A percentile compares a stretch with the other conserved stretches of the same genome.
Evolutionary conservation across 1,140 invertebrate genomes (phyloP).

Genomic region (Euura lappo): DNA sequence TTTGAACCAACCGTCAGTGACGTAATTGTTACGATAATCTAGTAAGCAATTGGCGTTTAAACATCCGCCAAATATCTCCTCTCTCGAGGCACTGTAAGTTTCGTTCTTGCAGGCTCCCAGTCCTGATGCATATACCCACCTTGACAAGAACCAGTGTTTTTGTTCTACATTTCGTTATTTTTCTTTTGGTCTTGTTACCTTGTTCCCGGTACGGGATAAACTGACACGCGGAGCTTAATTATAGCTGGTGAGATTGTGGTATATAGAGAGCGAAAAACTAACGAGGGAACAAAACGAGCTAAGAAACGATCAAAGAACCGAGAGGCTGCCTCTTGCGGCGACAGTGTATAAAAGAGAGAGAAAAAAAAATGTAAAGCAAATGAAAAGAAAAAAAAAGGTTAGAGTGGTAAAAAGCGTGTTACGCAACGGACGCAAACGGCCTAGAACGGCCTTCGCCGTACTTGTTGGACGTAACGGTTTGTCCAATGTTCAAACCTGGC

Average conservation of each 20-base stretch:
- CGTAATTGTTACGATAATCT: conserved; percentile 3
- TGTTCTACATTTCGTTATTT: not conserved
- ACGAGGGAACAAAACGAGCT: not conserved
- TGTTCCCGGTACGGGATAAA: not conserved
- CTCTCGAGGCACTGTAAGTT: not conserved
- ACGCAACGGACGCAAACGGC: conserved; percentile 32
- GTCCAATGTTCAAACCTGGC: conserved; percentile 34
- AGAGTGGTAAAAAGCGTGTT: conserved; percentile 35
- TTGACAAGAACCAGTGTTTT: not conserved
- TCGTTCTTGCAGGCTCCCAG: too few relatives aligned
- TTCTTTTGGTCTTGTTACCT: not conserved
- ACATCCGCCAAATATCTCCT: conserved; percentile 6
- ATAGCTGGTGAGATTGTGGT: not conserved
- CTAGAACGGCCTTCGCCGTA: conserved; percentile 45
- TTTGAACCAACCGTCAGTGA: not conserved
- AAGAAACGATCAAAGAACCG: not conserved
- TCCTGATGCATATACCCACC: not conserved
- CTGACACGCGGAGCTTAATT: not conserved
- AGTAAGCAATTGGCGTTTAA: conserved; percentile 7
- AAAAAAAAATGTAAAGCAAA: not conserved
- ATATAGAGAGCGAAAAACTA: conserved; percentile 2
- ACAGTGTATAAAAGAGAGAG: not conserved
- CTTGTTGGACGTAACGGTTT: conserved; percentile 28
- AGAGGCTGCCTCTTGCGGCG: not conserved
- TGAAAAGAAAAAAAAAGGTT: conserved; percentile 17